Evolutionary conservation across 2,888 invertebrate genomes (phyloP), one percentile per base, ranked within the genome.

Genomic region (Dasypolia templi): DNA sequence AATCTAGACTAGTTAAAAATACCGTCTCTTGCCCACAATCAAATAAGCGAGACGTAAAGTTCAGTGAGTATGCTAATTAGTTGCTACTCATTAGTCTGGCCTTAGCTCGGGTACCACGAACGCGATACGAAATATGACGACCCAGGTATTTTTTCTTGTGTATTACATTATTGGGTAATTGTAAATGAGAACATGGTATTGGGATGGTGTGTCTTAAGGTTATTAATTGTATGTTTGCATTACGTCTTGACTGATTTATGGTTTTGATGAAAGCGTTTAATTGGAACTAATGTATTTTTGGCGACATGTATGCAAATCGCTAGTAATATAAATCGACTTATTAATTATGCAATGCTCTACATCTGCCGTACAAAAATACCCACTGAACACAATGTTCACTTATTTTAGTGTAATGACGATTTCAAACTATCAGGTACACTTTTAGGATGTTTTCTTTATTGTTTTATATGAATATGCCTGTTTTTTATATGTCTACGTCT

Each of bases 31-130:
- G 51, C n/a, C n/a, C 14, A 68, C 51, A 59, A 64, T 61, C 42
- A 64, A 39, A 74, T n/a, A 29, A 62, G 55, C 32, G 22, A 63
- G 35, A 61, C 26, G 1, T 70, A 84, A 86, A 86, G 86, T 77
- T 86, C 72, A 86, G 88, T 78, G 61, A 32, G 87, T 86, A 86
- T 86, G 88, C 46, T 81, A 86, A 86, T 87, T 11, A 82, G 61
- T 29, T 55, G 29, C 17, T n/a, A 17, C 22, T 79, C 49, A 65
- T 86, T 74, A 75, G 69, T 56, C 46, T 22, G 55, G 79, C 65
- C 67, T 75, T 62, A 82, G 64, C 14, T 49, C 35, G 44, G 63
- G n/a, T 29, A 66, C 32, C 62, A 26, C 51, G 53, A 79, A 75
- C 72, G 29, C 17, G 62, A 64, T 67, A 51, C 65, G 49, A 72